These are phyloP conservation scores for Ectropis grisescens DNA, from an alignment of 1,140 invertebrate genomes.

Conservation along the genomic window DNA sequence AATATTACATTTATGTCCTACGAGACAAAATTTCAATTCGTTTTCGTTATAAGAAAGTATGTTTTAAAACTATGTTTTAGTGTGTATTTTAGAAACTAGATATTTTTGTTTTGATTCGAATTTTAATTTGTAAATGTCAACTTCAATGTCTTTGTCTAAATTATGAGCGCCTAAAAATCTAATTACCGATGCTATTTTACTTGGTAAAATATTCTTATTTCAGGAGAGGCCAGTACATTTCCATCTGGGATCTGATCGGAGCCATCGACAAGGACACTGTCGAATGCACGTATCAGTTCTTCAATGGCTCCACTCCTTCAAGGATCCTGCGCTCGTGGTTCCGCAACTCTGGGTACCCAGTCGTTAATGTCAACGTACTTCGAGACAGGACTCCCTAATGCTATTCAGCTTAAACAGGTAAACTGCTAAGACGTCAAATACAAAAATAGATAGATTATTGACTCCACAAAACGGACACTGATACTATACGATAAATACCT, in stretches of 20 bases:
- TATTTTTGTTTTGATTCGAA: too few relatives aligned
- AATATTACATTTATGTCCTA: too few relatives aligned
- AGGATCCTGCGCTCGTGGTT: constrained; percentile 80
- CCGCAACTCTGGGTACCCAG: constrained; percentile 82
- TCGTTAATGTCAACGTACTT: constrained; percentile 72
- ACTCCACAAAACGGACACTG: background rate
- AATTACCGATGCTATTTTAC: too few relatives aligned
- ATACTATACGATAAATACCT: too few relatives aligned
- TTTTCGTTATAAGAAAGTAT: too few relatives aligned
- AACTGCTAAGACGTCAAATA: background rate
- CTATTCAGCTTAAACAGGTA: constrained; percentile 48
- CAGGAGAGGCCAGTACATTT: constrained; percentile 46
- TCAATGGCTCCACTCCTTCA: constrained; percentile 52
- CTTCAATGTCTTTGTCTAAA: too few relatives aligned
- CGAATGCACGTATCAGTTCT: constrained; percentile 46
- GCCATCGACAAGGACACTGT: constrained; percentile 40
- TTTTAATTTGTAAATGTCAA: too few relatives aligned
- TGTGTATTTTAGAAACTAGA: too few relatives aligned
- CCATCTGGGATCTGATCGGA: constrained; percentile 35
- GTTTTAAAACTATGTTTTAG: too few relatives aligned
- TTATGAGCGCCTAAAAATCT: too few relatives aligned
- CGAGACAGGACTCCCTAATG: constrained; percentile 42
- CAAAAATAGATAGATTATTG: background rate
- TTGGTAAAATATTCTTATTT: too few relatives aligned
- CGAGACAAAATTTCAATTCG: too few relatives aligned